Conservation (phyloP, 2,888 invertebrate genomes). For the Tortricodes alternella region DNA sequence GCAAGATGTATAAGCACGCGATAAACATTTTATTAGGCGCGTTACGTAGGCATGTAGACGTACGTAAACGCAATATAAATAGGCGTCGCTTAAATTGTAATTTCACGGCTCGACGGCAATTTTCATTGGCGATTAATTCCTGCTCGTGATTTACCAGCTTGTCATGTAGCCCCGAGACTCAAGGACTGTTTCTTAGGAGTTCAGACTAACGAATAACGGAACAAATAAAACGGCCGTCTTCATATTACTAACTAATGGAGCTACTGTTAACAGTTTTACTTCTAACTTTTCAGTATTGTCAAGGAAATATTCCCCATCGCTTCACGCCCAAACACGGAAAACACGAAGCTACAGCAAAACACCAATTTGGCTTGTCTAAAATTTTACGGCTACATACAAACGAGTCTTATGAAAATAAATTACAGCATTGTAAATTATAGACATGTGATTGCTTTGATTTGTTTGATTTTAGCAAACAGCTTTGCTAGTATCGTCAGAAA, state of each 20-base stretch:
- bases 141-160: conserved; percentile 63
- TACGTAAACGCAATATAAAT: conserved; percentile 57
- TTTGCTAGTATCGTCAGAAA: too few relatives aligned
- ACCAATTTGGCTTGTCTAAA: too few relatives aligned
- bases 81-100: conserved; percentile 74
- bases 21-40: conserved; percentile 21
- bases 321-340: too few relatives aligned
- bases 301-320: too few relatives aligned
- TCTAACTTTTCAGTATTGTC: too few relatives aligned
- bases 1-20: conserved; percentile 24
- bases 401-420: too few relatives aligned
- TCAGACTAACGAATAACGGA: neutral
- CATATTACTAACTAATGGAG: neutral
- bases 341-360: too few relatives aligned
- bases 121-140: conserved; percentile 78
- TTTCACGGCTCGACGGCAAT: conserved; percentile 76
- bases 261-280: too few relatives aligned
- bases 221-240: neutral
- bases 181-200: conserved; percentile 41
- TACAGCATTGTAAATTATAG: too few relatives aligned
- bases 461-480: too few relatives aligned
- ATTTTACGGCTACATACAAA: too few relatives aligned
- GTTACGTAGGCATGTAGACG: conserved; percentile 28
- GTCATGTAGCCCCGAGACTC: conserved; percentile 45
- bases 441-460: too few relatives aligned